Percentiles rank a stretch among this genome's conserved stretches.
Evolutionary conservation across 1,140 invertebrate species (phyloP).

Genomic region (Sinella curviseta): DNA sequence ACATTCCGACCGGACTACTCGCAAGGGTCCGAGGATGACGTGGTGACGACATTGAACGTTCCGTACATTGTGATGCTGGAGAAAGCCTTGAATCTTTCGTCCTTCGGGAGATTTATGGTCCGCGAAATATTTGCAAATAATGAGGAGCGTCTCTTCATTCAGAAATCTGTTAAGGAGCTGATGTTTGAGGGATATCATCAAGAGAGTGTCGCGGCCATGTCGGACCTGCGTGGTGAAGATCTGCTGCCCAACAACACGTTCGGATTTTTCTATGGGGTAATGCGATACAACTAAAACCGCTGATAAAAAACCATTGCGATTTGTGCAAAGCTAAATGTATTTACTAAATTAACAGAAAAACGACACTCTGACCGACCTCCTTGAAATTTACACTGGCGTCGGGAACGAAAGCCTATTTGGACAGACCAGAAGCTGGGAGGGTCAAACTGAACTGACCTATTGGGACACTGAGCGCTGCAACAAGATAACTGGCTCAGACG

Average conservation of each 20-base stretch:
- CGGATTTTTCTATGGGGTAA: conserved; percentile 37
- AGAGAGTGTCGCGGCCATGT: conserved; percentile 3
- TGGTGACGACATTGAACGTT: conserved; percentile 57
- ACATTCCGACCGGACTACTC: conserved; percentile 56
- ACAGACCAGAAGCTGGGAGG: conserved; percentile 29
- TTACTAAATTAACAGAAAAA: conserved; percentile 34
- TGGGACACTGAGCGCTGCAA: conserved; percentile 68
- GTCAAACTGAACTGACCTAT: conserved; percentile 14
- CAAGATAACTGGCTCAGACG: conserved; percentile 53
- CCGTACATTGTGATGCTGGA: conserved; percentile 49
- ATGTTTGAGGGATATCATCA: conserved; percentile 35
- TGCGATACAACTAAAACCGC: neutral
- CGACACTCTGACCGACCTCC: conserved; percentile 23
- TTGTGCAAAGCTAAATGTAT: neutral
- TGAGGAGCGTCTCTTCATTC: conserved; percentile 24
- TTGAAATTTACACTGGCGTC: conserved; percentile 34
- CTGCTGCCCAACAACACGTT: conserved; percentile 35
- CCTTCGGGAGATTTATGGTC: neutral
- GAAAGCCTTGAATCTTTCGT: neutral
- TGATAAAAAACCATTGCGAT: neutral
- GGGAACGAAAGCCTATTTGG: conserved; percentile 29
- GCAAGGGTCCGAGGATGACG: conserved; percentile 55
- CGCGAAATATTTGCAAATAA: neutral
- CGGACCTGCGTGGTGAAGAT: conserved; percentile 19
- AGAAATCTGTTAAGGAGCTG: conserved; percentile 26